Evolutionary conservation across 2,797 vertebrate species (phyloP).

Genomic region (Phalloptychus januarius): DNA sequence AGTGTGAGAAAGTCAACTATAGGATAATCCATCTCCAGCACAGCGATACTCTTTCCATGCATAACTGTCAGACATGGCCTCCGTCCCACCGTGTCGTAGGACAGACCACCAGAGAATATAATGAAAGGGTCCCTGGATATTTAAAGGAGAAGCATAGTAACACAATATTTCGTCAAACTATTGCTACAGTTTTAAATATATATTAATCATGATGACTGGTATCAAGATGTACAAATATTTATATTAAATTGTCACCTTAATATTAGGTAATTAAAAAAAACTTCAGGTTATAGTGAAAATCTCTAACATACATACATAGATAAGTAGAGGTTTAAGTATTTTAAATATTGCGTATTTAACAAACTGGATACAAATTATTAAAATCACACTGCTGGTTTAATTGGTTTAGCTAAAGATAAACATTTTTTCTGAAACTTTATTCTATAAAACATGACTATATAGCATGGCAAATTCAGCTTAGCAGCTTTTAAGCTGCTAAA

Average conservation of each 20-base stretch:
- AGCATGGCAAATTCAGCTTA: neutral
- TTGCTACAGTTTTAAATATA: neutral
- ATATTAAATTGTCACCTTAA: neutral
- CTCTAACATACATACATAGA: neutral
- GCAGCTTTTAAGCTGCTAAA: neutral
- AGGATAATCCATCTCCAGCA: slow-evolving; percentile 98
- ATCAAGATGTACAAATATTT: neutral
- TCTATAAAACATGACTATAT: neutral
- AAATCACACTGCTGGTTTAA: neutral
- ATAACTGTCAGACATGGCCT: slow-evolving; percentile 97
- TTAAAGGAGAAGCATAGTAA: slow-evolving; percentile 13
- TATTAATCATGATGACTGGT: neutral
- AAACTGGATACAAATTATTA: neutral
- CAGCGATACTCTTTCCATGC: slow-evolving; percentile 97
- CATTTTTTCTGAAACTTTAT: neutral
- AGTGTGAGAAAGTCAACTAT: slow-evolving; percentile 98
- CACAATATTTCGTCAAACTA: neutral
- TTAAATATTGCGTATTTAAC: neutral
- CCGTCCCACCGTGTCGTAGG: slow-evolving; percentile 95
- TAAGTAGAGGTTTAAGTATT: neutral
- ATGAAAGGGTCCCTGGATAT: slow-evolving; percentile 89
- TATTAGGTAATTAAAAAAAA: neutral
- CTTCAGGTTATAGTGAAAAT: too few species aligned
- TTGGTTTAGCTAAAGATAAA: neutral
- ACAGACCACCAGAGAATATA: slow-evolving; percentile 95